These are phyloP conservation scores for Cryptoprocta ferox DNA, from an alignment of 2,797 vertebrate species.

Conservation along the genomic window DNA sequence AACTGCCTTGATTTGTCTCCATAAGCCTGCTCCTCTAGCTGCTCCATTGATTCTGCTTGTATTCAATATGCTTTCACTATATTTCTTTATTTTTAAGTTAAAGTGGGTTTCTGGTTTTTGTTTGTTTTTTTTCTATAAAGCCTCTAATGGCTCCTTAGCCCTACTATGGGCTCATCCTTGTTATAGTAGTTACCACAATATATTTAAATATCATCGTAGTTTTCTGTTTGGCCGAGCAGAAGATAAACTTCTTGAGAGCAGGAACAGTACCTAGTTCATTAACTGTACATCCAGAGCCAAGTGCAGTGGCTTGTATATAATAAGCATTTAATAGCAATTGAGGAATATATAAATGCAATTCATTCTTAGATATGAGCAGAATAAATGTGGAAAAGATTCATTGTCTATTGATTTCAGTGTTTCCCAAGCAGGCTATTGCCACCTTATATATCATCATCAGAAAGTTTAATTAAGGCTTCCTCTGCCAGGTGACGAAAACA, in stretches of 20 bases:
- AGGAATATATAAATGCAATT: not conserved
- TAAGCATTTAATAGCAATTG: not conserved
- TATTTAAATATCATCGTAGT: not conserved
- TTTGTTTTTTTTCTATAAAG: not conserved
- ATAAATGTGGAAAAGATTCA: not conserved
- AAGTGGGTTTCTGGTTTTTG: not conserved
- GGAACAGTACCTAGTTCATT: not conserved
- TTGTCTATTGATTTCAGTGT: not conserved
- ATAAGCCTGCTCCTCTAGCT: not conserved
- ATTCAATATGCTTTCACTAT: not conserved
- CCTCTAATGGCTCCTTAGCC: not conserved
- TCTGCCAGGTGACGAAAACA: not conserved
- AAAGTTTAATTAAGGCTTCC: not conserved
- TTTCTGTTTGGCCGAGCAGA: not conserved
- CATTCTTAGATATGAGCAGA: not conserved
- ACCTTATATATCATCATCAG: not conserved
- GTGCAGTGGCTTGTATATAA: not conserved
- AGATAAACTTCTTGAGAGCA: not conserved
- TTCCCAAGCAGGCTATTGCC: not conserved
- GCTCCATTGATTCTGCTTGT: not conserved
- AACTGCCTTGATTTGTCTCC: not conserved
- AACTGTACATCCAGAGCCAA: not conserved
- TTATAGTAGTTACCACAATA: not conserved
- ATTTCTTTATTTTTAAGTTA: conserved; percentile 11
- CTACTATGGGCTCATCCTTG: not conserved